Evolutionary conservation across 1,140 invertebrate species (phyloP), one percentile per base, ranked within the genome.

Genomic region (Drosophila malerkotliana): DNA sequence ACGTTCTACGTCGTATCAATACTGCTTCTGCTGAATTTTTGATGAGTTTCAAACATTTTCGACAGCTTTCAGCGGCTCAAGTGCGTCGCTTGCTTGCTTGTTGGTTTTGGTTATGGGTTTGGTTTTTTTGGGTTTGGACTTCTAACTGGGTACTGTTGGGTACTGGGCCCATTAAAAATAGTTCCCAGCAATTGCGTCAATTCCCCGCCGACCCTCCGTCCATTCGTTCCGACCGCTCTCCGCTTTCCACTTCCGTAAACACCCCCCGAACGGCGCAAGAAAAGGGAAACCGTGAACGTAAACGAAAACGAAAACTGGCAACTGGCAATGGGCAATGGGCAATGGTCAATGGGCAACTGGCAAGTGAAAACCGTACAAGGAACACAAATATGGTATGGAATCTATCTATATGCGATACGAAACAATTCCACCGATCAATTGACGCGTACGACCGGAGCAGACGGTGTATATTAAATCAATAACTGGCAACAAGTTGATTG

Each of bases 31-130:
- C 56, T 82, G 32, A 88, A 88, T 88, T 72, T 72, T 79, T 88
- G 51, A 88, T 83, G 76, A 75, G 83, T 83, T 88, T 76, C 78
- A 52, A 77, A 83, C 84, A 87, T 87, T 87, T 81, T 77, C 48
- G 64, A 48, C 56, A 54, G 32, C 32, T 37, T 24, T 49, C 39
- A 45, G 41, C 41, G 41, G 44, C 41, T 14, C 10, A 28, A 28
- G 26, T 28, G 26, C 26, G 39, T 14, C 10, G 8, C 10, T 14
- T 41, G 32, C 10, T 14, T 41, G 30, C 10, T 34, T 10, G 4
- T 37, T 4, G 14, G 2, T 44, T 18, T 7, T 12, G 10, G n/a
- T 59, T 44, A 6, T 18, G 41, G 41, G 14, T 44, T 18, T 44
- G 41, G 41, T 18, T 18, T 18, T n/a, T 44, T 18, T 44, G n/a